Percentiles rank a stretch among this genome's conserved stretches.
These are phyloP conservation scores for Ernsta delagoae DNA, from an alignment of 2,888 invertebrate genomes.

Conservation along the genomic window DNA sequence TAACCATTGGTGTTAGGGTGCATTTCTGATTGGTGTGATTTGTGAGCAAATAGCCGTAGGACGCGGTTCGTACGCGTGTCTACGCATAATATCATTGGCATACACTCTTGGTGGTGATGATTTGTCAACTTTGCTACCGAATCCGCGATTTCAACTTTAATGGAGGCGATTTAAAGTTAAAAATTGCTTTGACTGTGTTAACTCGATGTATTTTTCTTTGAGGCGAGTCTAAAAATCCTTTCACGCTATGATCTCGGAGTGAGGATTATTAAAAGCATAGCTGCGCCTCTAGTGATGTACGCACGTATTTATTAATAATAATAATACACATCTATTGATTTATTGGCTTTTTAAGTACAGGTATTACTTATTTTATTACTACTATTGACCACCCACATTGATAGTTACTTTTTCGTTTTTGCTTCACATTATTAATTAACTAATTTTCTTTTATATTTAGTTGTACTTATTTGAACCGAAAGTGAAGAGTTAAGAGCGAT, in stretches of 20 bases:
- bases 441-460: too few relatives aligned
- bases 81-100: constrained; percentile 80
- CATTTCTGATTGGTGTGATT: constrained; percentile 46
- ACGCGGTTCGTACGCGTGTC: constrained; percentile 64
- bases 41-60: constrained; percentile 46
- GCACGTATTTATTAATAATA: constrained; percentile 8
- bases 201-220: constrained; percentile 59
- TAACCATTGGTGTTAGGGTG: constrained; percentile 45
- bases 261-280: constrained; percentile 34
- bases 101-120: constrained; percentile 73
- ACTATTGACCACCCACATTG: constrained; percentile 29
- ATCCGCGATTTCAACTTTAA: constrained; percentile 48
- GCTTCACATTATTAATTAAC: neutral
- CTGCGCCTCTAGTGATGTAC: constrained; percentile 4
- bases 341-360: constrained; percentile 16
- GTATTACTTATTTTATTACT: neutral
- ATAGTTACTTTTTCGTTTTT: neutral
- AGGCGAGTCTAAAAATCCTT: constrained; percentile 61
- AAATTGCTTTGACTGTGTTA: neutral
- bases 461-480: too few relatives aligned
- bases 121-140: constrained; percentile 69
- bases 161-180: constrained; percentile 36
- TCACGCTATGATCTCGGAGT: constrained; percentile 58
- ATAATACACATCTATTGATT: constrained; percentile 31
- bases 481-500: too few relatives aligned